Base-by-base conservation (phyloP, 2,797 vertebrate species). In the Danio kyathit region DNA sequence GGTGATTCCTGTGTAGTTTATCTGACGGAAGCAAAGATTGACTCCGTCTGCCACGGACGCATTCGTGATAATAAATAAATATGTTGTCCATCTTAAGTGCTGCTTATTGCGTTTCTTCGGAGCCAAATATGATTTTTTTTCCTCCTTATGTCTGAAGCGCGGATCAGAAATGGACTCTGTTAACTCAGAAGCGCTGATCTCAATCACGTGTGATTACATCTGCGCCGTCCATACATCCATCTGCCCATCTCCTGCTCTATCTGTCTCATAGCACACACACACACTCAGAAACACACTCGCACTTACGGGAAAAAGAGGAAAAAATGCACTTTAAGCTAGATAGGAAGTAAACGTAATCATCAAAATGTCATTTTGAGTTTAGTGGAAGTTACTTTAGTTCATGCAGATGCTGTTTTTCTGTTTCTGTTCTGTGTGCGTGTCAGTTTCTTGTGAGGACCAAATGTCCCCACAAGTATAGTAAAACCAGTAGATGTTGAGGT, bases 11-110 rank as follows among this genome's bases (percentile, higher is more conserved):
- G 64, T 57, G n/a, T 29, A 59, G 69, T 88, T 89, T 89, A 89
- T 91, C 85, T 87, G 75, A 83, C 71, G 86, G 83, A 90, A 89
- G 88, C 84, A 82, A 87, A 87, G 76, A 87, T 63, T 81, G 82
- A 85, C 82, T 90, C 59, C 10, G 57, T 80, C 75, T 48, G 51
- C 88, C 67, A 66, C 90, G 91, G 90, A 86, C 90, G 91, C 87
- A 90, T 85, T 79, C 77, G 82, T 56, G 85, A 87, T 89, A 90
- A 91, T 86, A 92, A 92, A 93, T 91, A 89, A 93, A 92, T 84
- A 93, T 87, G 90, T 92, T 91, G 90, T 93, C 93, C 93, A 90
- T 93, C 92, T 92, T 88, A 84, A 88, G 90, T 82, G 82, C 75
- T 79, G 57, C 90, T 94, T 93, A 94, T 94, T 93, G 87, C 89